A percentile compares a stretch with the other conserved stretches of the same genome.
Evolutionary conservation across 2,888 invertebrate species (phyloP).

Genomic region (Cephalotes varians): DNA sequence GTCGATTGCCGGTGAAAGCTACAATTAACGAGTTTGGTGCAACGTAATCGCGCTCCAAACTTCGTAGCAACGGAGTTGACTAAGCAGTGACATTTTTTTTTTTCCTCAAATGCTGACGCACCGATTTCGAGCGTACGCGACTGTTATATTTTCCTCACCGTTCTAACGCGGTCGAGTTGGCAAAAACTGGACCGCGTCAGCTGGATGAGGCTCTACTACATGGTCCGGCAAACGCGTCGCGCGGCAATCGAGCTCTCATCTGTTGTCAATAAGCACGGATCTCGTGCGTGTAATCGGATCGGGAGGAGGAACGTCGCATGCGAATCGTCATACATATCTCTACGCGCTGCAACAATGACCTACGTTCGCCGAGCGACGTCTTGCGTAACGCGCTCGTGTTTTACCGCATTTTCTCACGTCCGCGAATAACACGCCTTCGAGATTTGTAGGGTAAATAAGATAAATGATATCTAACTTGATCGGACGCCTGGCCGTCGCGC

Average conservation of each 20-base stretch:
- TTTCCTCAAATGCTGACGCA: neutral
- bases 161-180: conserved; percentile 15
- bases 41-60: neutral
- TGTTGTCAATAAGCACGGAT: too few species aligned
- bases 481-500: neutral
- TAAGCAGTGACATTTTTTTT: neutral
- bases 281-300: neutral
- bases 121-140: neutral
- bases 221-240: neutral
- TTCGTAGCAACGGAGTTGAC: neutral
- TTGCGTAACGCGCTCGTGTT: neutral
- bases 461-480: conserved; percentile 16
- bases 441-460: neutral
- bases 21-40: neutral
- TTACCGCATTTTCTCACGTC: neutral
- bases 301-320: neutral
- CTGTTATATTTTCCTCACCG: neutral
- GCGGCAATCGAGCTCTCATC: neutral
- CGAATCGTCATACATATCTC: too few species aligned
- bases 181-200: conserved; percentile 28
- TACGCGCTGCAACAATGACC: neutral
- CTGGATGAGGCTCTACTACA: conserved; percentile 4
- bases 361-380: neutral
- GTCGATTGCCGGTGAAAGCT: conserved; percentile 3
- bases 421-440: neutral